Percentiles rank a stretch among this genome's conserved stretches.
Conservation (phyloP, 2,797 vertebrate genomes). For the Cynodonichthys magdalenae region DNA sequence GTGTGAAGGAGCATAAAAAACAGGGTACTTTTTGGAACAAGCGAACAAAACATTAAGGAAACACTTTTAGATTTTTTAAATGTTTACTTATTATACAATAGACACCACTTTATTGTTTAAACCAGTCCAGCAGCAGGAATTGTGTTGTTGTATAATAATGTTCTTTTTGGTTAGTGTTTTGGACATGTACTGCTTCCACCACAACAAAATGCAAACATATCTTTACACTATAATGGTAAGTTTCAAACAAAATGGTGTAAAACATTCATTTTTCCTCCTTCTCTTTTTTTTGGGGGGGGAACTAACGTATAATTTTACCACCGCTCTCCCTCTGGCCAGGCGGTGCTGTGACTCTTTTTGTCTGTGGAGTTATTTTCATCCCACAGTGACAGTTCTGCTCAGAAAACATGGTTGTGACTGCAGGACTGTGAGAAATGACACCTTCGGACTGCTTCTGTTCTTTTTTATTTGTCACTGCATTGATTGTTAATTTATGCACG, state of each 20-base stretch:
- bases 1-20: constrained; percentile 20
- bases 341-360: background rate
- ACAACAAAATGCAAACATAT: background rate
- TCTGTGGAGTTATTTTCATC: background rate
- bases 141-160: background rate
- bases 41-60: too few relatives aligned
- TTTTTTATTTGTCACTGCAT: too few relatives aligned
- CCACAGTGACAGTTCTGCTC: background rate
- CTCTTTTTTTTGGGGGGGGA: too few relatives aligned
- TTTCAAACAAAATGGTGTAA: background rate
- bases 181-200: background rate
- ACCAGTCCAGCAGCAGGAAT: constrained; percentile 2
- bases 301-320: background rate
- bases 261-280: too few relatives aligned
- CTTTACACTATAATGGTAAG: background rate
- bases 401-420: background rate
- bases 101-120: background rate
- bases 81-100: too few relatives aligned
- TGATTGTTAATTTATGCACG: too few relatives aligned
- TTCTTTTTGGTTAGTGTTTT: too few relatives aligned
- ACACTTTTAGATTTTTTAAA: background rate
- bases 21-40: constrained; percentile 37
- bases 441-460: too few relatives aligned
- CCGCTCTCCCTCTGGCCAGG: background rate
- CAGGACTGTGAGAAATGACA: background rate